Evolutionary conservation across 2,113 vertebrate genomes (phyloP).

Genomic region (Phyllopteryx taeniolatus): DNA sequence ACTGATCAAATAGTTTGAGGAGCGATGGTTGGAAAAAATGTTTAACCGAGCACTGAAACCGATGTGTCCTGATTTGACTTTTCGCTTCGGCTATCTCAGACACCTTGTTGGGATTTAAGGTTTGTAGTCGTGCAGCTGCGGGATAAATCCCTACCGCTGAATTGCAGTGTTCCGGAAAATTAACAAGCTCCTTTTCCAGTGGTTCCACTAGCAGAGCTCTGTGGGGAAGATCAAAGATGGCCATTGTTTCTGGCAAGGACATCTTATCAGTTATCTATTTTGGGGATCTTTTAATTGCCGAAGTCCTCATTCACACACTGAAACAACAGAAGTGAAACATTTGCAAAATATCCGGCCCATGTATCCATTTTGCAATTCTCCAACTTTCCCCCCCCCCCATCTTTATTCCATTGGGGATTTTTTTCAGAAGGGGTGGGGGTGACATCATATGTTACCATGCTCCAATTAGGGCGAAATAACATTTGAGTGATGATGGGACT

Average conservation of each 20-base stretch:
- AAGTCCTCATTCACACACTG: conserved; percentile 36
- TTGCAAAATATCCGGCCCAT: not conserved
- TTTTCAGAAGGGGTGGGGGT: too few relatives aligned
- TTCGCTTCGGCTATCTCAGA: not conserved
- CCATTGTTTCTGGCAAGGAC: conserved; percentile 69
- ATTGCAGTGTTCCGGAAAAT: conserved; percentile 21
- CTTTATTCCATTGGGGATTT: conserved; percentile 9
- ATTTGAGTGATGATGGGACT: not conserved
- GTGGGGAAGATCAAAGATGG: conserved; percentile 65
- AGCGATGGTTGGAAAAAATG: not conserved
- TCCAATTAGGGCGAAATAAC: not conserved
- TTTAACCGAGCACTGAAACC: not conserved
- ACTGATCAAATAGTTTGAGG: not conserved
- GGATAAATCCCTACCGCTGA: conserved; percentile 42
- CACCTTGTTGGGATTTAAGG: conserved; percentile 8
- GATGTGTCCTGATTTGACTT: not conserved
- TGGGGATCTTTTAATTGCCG: conserved; percentile 67
- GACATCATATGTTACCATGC: not conserved
- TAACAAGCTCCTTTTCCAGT: conserved; percentile 67
- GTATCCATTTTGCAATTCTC: conserved; percentile 25
- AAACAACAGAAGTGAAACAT: conserved; percentile 56
- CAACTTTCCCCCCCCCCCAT: conserved; percentile 5
- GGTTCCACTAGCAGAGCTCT: conserved; percentile 48
- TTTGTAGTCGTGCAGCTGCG: conserved; percentile 13
- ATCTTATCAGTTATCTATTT: conserved; percentile 66